Percentiles rank a stretch among this genome's conserved stretches.
Conservation (phyloP, 1,140 invertebrate species). For the Amyelois transitella region DNA sequence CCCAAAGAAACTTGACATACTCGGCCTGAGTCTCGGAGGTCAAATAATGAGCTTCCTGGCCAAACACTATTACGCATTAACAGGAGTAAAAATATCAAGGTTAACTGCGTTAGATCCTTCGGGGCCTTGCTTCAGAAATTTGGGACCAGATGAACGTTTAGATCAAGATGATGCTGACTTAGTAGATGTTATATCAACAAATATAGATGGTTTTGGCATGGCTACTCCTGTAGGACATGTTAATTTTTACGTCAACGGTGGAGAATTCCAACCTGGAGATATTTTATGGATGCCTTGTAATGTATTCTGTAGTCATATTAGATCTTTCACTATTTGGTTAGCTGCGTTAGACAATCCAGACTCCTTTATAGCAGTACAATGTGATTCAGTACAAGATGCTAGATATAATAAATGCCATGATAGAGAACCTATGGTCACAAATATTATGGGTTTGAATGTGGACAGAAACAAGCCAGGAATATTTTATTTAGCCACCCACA, state of each 20-base stretch:
- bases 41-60: slow-evolving; percentile 53
- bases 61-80: slow-evolving; percentile 43
- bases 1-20: slow-evolving; percentile 42
- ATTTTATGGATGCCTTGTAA: slow-evolving; percentile 11
- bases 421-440: slow-evolving; percentile 15
- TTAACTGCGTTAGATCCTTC: slow-evolving; percentile 53
- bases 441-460: slow-evolving; percentile 13
- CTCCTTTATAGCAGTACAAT: slow-evolving; percentile 16
- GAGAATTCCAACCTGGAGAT: slow-evolving; percentile 76
- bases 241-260: slow-evolving; percentile 81
- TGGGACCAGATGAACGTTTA: slow-evolving; percentile 41
- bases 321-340: slow-evolving; percentile 11
- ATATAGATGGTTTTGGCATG: slow-evolving; percentile 80
- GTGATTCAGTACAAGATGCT: slow-evolving; percentile 22
- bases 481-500: slow-evolving; percentile 17
- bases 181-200: slow-evolving; percentile 79
- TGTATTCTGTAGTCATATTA: slow-evolving; percentile 19
- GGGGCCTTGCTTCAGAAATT: slow-evolving; percentile 56
- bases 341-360: slow-evolving; percentile 12
- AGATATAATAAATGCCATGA: slow-evolving; percentile 18
- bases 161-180: slow-evolving; percentile 53
- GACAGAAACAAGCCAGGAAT: slow-evolving; percentile 18
- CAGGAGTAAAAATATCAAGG: slow-evolving; percentile 49
- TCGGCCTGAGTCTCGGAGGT: slow-evolving; percentile 52
- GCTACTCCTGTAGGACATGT: slow-evolving; percentile 77